These are phyloP conservation scores for Thelaira solivaga DNA, from an alignment of 2,888 invertebrate species.

Conservation along the genomic window DNA sequence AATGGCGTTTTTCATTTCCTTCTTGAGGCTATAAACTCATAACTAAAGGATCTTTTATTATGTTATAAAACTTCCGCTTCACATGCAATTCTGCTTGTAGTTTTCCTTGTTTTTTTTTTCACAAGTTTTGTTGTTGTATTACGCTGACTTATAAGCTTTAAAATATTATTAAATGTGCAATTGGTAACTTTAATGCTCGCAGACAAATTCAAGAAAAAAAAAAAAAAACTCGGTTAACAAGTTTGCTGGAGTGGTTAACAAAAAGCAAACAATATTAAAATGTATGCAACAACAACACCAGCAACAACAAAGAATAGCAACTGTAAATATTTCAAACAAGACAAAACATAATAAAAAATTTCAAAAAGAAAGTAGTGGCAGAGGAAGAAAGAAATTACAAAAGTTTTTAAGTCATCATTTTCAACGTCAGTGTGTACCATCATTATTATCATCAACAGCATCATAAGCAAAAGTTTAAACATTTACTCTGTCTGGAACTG, in stretches of 20 bases:
- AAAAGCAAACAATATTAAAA: conserved; percentile 55
- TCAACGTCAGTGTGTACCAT: conserved; percentile 48
- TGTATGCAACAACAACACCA: not conserved
- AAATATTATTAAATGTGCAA: conserved; percentile 50
- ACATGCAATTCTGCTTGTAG: not conserved
- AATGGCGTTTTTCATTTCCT: conserved; percentile 22
- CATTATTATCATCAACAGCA: conserved; percentile 25
- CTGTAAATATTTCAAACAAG: too few relatives aligned
- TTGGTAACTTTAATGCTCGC: conserved; percentile 50
- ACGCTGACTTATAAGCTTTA: conserved; percentile 34
- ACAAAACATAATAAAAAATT: not conserved
- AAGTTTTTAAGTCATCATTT: conserved; percentile 30
- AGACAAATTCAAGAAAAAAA: too few relatives aligned
- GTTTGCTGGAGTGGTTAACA: conserved; percentile 47
- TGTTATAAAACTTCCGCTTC: conserved; percentile 20
- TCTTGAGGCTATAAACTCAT: conserved; percentile 29
- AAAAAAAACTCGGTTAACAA: conserved; percentile 47
- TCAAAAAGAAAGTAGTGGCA: conserved; percentile 12
- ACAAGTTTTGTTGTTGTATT: not conserved
- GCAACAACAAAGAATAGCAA: not conserved
- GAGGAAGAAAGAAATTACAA: not conserved
- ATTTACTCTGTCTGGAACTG: conserved; percentile 35
- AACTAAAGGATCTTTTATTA: conserved; percentile 35
- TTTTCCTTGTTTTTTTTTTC: too few relatives aligned
- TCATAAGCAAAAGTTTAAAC: conserved; percentile 61